Conservation (phyloP, 2,113 vertebrate species). For the Psittacula cyanocephala region DNA sequence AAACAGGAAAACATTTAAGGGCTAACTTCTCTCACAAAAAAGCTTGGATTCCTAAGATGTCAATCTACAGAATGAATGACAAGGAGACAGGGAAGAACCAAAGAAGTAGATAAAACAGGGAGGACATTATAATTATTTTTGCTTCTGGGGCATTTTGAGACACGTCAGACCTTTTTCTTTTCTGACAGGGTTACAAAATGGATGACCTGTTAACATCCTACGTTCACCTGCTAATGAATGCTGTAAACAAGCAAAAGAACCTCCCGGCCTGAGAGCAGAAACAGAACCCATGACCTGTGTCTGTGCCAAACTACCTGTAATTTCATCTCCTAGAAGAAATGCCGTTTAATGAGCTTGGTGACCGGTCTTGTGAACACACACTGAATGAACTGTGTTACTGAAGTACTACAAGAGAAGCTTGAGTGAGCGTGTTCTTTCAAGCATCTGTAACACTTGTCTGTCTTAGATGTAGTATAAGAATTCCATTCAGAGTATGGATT, state of each 20-base stretch:
- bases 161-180: neutral
- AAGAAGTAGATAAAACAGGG: neutral
- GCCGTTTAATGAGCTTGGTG: neutral
- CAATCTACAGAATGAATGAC: neutral
- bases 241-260: slow-evolving; percentile 70
- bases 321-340: neutral
- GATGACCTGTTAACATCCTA: slow-evolving; percentile 96
- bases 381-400: neutral
- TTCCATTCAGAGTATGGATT: neutral
- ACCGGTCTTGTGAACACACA: neutral
- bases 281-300: neutral
- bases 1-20: neutral
- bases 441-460: neutral
- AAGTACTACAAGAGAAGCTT: neutral
- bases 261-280: neutral
- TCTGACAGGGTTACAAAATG: slow-evolving; percentile 94
- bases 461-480: neutral
- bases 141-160: neutral
- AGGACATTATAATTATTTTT: neutral
- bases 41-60: neutral
- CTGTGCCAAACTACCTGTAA: slow-evolving; percentile 9
- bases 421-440: neutral
- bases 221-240: slow-evolving; percentile 78
- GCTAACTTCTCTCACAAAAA: neutral
- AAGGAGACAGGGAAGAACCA: neutral